Evolutionary conservation across 1,140 invertebrate species (phyloP), one percentile per base, ranked within the genome.

Genomic region (Parasteatoda tepidariorum): DNA sequence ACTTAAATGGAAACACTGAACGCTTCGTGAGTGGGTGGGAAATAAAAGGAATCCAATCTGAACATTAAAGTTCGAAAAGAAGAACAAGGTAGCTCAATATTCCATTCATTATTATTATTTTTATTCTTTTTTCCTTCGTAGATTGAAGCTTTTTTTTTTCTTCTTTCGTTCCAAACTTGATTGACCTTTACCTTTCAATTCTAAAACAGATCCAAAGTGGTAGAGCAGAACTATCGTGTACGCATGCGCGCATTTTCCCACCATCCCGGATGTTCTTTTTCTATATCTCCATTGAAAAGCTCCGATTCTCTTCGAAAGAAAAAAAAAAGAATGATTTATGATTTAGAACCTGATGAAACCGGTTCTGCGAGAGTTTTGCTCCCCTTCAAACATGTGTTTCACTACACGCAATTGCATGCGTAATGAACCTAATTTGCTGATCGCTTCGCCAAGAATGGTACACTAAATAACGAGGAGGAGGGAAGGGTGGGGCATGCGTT

Each of bases 221-320:
- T 57, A 18, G 54, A 57, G 7, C 54, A 57, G 13, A 57, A n/a
- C 54, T 18, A 57, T n/a, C 54, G 1, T 22, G 24, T 59, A 22
- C n/a, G n/a, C 24, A 5, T 26, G 57, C 57, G 24, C 24, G 57
- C 57, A 26, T 59, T 26, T 59, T 26, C 57, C 57, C 57, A 59
- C 24, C 24, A 59, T 59, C 57, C 57, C 57, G 57, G 57, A 59
- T 59, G 57, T 26, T 9, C 57, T 59, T 59, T 26, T 59, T n/a
- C 57, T 26, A 22, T 59, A n/a, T 15, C 57, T 48, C 57, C 57
- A 22, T 59, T 59, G 57, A 59, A 59, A 59, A 59, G 57, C 57
- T 59, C 57, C 57, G 24, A 59, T 59, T 59, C 57, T 22, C n/a
- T 26, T 13, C 57, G 7, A 4, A 0, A 41, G 18, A 48, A 48